phyloP scores from a whole-genome alignment of 2,797 vertebrate species.

The Danio choprae region DNA sequence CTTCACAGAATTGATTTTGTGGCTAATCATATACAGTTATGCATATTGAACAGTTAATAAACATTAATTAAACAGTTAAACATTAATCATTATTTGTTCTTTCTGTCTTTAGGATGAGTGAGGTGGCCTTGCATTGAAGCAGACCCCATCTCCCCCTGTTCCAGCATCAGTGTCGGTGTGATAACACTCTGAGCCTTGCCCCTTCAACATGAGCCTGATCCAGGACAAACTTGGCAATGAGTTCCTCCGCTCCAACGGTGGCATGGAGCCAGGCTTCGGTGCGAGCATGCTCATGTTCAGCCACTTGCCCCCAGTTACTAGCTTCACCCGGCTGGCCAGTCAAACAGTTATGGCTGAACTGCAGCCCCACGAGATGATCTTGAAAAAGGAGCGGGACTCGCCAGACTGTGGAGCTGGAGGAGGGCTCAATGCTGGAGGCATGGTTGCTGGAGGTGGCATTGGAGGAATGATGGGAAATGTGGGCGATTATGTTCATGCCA shows the following conservation, averaged over 20 bases:
- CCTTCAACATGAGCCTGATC: slow-evolving; percentile 82
- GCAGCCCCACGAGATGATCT: slow-evolving; percentile 86
- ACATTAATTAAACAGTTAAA: too few species aligned
- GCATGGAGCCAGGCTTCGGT: slow-evolving; percentile 90
- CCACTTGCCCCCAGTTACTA: slow-evolving; percentile 95
- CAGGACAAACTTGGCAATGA: slow-evolving; percentile 91
- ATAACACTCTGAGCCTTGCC: slow-evolving; percentile 58
- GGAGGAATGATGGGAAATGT: slow-evolving; percentile 57
- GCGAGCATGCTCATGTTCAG: slow-evolving; percentile 96
- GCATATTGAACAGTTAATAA: background rate
- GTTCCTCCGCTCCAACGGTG: slow-evolving; percentile 87
- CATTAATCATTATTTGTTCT: background rate
- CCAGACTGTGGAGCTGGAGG: slow-evolving; percentile 73
- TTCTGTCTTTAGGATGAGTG: slow-evolving; percentile 70
- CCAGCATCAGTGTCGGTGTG: slow-evolving; percentile 36
- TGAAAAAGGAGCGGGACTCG: slow-evolving; percentile 95
- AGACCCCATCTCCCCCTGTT: slow-evolving; percentile 24
- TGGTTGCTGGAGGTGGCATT: slow-evolving; percentile 58
- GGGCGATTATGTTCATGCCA: slow-evolving; percentile 78
- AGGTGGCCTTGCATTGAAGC: slow-evolving; percentile 71
- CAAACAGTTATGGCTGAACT: slow-evolving; percentile 85
- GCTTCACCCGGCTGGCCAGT: slow-evolving; percentile 91
- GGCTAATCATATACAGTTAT: background rate
- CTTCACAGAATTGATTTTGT: too few species aligned
- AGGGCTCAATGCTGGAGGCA: slow-evolving; percentile 52